Evolutionary conservation across 2,113 vertebrate species (phyloP).

Genomic region (Ahaetulla prasina): DNA sequence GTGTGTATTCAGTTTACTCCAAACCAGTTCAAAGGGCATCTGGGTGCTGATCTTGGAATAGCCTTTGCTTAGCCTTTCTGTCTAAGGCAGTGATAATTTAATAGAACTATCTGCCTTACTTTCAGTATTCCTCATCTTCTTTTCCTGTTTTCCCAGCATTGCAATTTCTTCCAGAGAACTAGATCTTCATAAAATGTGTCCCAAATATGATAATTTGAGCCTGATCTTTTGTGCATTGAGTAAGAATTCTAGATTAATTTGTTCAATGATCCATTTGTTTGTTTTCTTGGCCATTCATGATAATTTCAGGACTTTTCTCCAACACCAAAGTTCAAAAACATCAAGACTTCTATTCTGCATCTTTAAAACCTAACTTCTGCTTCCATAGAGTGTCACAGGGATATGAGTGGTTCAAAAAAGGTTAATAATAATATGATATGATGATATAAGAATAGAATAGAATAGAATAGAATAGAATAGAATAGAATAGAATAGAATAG

Average conservation of each 20-base stretch:
- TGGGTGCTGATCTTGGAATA: not conserved
- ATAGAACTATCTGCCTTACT: not conserved
- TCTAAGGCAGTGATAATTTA: not conserved
- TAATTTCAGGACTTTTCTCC: not conserved
- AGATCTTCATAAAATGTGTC: not conserved
- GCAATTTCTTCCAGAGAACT: not conserved
- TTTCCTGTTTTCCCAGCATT: not conserved
- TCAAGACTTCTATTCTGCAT: not conserved
- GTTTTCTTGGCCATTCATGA: not conserved
- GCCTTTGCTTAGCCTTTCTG: not conserved
- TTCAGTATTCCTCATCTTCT: not conserved
- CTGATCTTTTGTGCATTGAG: not conserved
- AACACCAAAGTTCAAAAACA: not conserved
- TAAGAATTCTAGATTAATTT: not conserved
- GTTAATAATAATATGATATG: not conserved
- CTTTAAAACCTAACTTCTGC: not conserved
- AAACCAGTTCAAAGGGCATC: not conserved
- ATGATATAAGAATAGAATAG: too few species aligned
- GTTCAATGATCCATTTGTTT: not conserved
- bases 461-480: not conserved
- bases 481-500: not conserved
- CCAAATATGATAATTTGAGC: not conserved
- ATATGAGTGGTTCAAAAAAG: not conserved
- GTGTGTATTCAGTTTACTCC: not conserved
- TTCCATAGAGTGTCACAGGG: not conserved